Base-by-base conservation (phyloP, 2,888 invertebrate genomes). In the Bruchidius siliquastri region DNA sequence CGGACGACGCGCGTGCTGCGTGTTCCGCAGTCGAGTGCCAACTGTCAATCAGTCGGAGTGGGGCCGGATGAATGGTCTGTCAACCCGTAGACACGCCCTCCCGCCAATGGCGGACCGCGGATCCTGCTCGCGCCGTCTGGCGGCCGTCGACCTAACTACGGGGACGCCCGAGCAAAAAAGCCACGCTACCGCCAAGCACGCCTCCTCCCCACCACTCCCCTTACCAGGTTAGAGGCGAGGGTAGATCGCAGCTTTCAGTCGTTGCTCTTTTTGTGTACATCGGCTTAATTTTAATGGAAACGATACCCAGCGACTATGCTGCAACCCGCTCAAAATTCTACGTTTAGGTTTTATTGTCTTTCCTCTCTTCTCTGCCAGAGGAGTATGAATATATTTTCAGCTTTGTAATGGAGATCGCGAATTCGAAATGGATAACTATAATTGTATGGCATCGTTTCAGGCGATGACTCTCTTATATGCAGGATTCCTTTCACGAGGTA, bases 21-120 rank as follows among this genome's bases (percentile, higher is more conserved):
- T 89, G 89, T 86, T 88, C 89, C 89, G 89, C 88, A 89, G 90
- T 89, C 90, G 88, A 89, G 89, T 89, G 89, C 89, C 88, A 90
- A 90, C 90, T 90, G 90, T 90, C 90, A 90, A 90, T 90, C 90
- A 90, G 88, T 87, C 87, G 87, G 86, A 84, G 82, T 84, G 89
- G 88, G 87, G 84, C 83, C 83, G 84, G 85, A 87, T 87, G 87
- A 87, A 86, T 87, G 86, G 86, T 86, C 86, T 86, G 86, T 87
- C 86, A 84, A 83, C 76, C 79, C 77, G 73, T 75, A 78, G 82
- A 78, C 79, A 81, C 86, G 84, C 87, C 87, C 80, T 82, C 81
- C 85, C 80, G 81, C 86, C 87, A 86, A 85, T 86, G 84, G 85
- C 84, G 81, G 85, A 81, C 79, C 78, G 75, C 77, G 78, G 68